These are phyloP conservation scores for Puma concolor DNA, from an alignment of 2,113 vertebrate genomes.

Conservation along the genomic window DNA sequence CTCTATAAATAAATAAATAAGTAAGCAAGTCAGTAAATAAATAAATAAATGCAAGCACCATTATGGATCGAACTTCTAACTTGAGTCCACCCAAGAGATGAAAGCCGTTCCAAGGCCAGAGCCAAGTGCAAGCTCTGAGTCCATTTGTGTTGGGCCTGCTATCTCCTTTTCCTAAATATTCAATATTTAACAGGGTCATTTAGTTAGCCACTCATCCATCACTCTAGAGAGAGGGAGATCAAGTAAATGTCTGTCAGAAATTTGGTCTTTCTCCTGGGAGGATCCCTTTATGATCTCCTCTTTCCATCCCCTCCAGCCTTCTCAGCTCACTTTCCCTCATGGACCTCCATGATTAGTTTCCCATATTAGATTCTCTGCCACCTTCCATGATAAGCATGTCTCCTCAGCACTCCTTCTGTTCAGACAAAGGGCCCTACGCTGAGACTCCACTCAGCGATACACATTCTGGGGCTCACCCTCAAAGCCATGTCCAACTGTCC, in stretches of 20 bases:
- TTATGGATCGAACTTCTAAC: background rate
- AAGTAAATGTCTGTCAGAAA: background rate
- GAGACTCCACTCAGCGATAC: too few relatives aligned
- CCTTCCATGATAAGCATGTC: too few relatives aligned
- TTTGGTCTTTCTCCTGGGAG: background rate
- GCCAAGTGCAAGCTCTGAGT: background rate
- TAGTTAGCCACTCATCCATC: background rate
- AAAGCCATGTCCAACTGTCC: background rate
- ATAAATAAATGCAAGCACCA: background rate
- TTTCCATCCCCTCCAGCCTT: rapidly evolving
- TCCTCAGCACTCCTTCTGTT: background rate
- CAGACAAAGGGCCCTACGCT: rapidly evolving
- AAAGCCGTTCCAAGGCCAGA: background rate
- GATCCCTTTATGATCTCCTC: background rate
- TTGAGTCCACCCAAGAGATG: background rate
- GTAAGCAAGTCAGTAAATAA: too few relatives aligned
- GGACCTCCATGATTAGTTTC: too few relatives aligned
- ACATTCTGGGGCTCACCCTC: background rate
- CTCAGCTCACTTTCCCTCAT: background rate
- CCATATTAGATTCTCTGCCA: background rate
- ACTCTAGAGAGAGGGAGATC: background rate
- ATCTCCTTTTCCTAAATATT: background rate
- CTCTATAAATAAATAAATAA: too few relatives aligned
- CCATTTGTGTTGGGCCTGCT: background rate
- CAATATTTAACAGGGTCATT: background rate